Percentiles rank a stretch among this genome's conserved stretches.
Evolutionary conservation across 2,888 invertebrate species (phyloP).

Genomic region (Chloromyia formosa): DNA sequence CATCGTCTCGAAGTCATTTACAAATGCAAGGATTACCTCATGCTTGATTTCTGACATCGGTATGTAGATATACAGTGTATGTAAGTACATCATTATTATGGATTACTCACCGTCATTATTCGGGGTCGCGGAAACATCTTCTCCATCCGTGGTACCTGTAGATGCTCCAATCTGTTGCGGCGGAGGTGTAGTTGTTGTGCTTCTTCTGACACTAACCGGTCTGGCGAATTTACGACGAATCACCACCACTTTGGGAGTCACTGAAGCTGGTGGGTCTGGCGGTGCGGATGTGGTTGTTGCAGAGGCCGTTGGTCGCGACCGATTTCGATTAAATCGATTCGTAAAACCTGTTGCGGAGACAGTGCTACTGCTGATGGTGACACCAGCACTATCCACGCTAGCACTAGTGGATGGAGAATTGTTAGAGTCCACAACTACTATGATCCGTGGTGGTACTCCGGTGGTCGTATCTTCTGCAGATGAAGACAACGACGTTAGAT

Average conservation of each 20-base stretch:
- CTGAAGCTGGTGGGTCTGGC: background rate
- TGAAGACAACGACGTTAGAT: constrained; percentile 48
- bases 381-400: no score
- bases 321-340: constrained; percentile 60
- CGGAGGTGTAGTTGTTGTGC: constrained; percentile 49
- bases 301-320: constrained; percentile 62
- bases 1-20: no score
- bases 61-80: no score
- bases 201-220: constrained; percentile 45
- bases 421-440: constrained; percentile 50
- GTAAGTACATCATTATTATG: no score
- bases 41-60: no score
- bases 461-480: constrained; percentile 48
- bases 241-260: constrained; percentile 39
- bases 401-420: constrained; percentile 57
- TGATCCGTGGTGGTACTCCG: constrained; percentile 54
- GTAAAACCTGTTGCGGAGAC: constrained; percentile 26
- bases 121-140: background rate
- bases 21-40: no score
- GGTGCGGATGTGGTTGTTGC: constrained; percentile 56
- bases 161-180: background rate
- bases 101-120: constrained; percentile 29
- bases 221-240: constrained; percentile 53
- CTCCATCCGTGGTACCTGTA: background rate
- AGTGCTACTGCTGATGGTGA: background rate